Conservation (phyloP, 2,888 invertebrate genomes). For the Coelopa pilipes region DNA sequence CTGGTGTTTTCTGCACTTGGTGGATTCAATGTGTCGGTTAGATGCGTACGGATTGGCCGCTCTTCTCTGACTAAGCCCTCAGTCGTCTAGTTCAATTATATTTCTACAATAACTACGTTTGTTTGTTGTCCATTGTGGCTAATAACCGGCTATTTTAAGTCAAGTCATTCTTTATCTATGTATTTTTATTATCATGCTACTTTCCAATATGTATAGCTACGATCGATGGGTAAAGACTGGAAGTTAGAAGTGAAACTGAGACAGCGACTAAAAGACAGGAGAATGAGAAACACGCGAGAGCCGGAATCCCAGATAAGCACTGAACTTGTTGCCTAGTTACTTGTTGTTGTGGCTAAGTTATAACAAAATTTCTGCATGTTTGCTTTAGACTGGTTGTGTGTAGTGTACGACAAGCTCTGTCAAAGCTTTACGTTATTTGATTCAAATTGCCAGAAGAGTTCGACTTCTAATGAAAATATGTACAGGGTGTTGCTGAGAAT, state of each 20-base stretch:
- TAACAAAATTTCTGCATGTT: too few relatives aligned
- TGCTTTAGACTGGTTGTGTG: not conserved
- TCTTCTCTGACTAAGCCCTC: slow-evolving; percentile 3
- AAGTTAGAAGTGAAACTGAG: too few relatives aligned
- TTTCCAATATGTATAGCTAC: too few relatives aligned
- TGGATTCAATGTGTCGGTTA: not conserved
- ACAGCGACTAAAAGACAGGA: too few relatives aligned
- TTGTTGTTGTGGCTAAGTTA: not conserved
- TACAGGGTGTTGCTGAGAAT: not conserved
- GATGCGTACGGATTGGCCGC: not conserved
- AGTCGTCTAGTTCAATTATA: not conserved
- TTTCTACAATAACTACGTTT: not conserved
- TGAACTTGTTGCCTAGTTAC: not conserved
- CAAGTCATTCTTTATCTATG: too few relatives aligned
- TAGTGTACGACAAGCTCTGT: not conserved
- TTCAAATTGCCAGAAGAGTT: not conserved
- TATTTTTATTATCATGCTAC: too few relatives aligned
- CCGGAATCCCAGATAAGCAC: not conserved
- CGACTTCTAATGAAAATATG: too few relatives aligned
- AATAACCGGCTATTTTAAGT: not conserved
- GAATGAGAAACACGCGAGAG: too few relatives aligned
- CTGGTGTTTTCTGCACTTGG: too few relatives aligned
- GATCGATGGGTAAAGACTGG: too few relatives aligned
- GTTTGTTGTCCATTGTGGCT: not conserved
- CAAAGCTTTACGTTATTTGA: not conserved